These are phyloP conservation scores for Characodon lateralis DNA, from an alignment of 2,797 vertebrate genomes.

Conservation along the genomic window DNA sequence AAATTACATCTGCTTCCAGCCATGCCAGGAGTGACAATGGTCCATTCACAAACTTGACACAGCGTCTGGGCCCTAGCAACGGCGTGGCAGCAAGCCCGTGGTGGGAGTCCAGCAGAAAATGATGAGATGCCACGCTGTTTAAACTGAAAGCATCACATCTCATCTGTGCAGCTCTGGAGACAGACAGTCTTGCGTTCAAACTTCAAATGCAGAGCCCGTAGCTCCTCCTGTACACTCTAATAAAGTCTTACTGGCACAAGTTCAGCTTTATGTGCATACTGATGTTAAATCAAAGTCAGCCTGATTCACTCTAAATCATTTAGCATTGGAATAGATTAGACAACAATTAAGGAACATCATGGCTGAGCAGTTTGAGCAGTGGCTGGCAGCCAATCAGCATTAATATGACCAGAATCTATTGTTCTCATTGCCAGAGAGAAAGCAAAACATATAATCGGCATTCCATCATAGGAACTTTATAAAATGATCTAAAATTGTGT, in stretches of 20 bases:
- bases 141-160: conserved; percentile 43
- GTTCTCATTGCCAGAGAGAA: conserved; percentile 20
- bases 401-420: conserved; percentile 34
- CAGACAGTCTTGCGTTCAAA: conserved; percentile 18
- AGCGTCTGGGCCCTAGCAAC: conserved; percentile 42
- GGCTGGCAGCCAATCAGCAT: conserved; percentile 53
- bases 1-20: conserved; percentile 64
- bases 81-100: conserved; percentile 39
- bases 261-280: conserved; percentile 44
- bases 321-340: conserved; percentile 52
- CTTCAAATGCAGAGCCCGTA: conserved; percentile 22
- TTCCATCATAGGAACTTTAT: not conserved
- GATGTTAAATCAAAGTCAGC: conserved; percentile 55
- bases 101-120: conserved; percentile 33
- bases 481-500: not conserved
- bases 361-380: conserved; percentile 46
- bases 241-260: conserved; percentile 34
- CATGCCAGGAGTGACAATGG: conserved; percentile 70
- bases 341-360: conserved; percentile 53
- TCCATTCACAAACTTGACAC: conserved; percentile 66
- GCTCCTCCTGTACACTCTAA: conserved; percentile 37
- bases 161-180: conserved; percentile 32
- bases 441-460: conserved; percentile 13
- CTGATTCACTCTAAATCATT: conserved; percentile 49
- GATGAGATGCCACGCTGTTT: conserved; percentile 59